A percentile compares a stretch with the other conserved stretches of the same genome.
phyloP scores from a whole-genome alignment of 1,140 invertebrate species.

The Bradysia coprophila region DNA sequence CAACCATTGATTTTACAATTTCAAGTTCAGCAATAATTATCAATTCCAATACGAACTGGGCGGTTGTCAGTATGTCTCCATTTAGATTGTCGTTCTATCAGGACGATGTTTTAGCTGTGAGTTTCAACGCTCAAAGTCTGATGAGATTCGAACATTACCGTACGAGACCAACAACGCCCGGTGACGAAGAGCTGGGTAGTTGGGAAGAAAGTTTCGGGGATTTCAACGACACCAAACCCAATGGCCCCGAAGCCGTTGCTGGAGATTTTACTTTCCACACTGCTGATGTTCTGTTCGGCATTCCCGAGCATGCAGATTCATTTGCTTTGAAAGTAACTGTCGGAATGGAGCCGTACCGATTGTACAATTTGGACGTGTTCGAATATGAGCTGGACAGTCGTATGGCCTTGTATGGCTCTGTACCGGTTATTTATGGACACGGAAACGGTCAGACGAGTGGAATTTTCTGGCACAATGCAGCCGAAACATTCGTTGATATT shows the following conservation, averaged over 20 bases:
- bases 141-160: slow-evolving; percentile 85
- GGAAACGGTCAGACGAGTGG: slow-evolving; percentile 78
- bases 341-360: slow-evolving; percentile 74
- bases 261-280: slow-evolving; percentile 1
- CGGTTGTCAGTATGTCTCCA: slow-evolving; percentile 50
- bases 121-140: slow-evolving; percentile 73
- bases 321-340: slow-evolving; percentile 75
- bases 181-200: not conserved
- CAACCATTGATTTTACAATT: not conserved
- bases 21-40: not conserved
- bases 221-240: slow-evolving; percentile 2
- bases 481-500: slow-evolving; percentile 98
- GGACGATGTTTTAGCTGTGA: slow-evolving; percentile 51
- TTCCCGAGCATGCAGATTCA: slow-evolving; percentile 92
- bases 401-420: slow-evolving; percentile 92
- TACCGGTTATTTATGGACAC: slow-evolving; percentile 89
- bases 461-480: slow-evolving; percentile 93
- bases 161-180: slow-evolving; percentile 28
- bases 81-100: slow-evolving; percentile 73
- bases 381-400: slow-evolving; percentile 89
- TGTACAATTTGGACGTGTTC: slow-evolving; percentile 98
- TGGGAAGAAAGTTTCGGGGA: slow-evolving; percentile 3
- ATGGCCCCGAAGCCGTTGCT: slow-evolving; percentile 6
- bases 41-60: slow-evolving; percentile 33
- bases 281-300: slow-evolving; percentile 24